Percentiles rank a stretch among this genome's conserved stretches.
Conservation (phyloP, 2,797 vertebrate species). For the Sebastes paucispinis region DNA sequence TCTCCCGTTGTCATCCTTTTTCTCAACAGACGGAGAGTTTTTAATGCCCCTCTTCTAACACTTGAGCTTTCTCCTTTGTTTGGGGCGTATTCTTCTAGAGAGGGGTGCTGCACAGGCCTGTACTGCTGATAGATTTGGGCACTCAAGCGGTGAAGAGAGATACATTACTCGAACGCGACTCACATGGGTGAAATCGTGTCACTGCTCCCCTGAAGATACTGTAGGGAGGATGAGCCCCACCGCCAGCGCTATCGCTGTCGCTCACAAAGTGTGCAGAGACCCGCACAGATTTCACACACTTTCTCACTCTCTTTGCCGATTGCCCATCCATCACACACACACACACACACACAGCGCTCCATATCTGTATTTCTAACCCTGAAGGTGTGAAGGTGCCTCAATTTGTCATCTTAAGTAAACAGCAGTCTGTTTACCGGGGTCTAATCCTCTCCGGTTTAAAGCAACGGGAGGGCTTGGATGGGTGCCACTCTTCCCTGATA, state of each 20-base stretch:
- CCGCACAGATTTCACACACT: constrained; percentile 29
- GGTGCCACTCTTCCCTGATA: constrained; percentile 25
- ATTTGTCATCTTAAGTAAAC: constrained; percentile 74
- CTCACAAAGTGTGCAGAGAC: constrained; percentile 28
- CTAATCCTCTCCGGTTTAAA: constrained; percentile 51
- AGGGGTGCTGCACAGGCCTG: constrained; percentile 9
- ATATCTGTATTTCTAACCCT: constrained; percentile 66
- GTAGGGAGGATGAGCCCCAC: constrained; percentile 21
- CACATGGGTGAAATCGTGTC: constrained; percentile 57
- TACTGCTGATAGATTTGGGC: constrained; percentile 49
- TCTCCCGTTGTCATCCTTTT: constrained; percentile 21
- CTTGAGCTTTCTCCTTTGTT: constrained; percentile 39
- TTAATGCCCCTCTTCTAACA: constrained; percentile 7
- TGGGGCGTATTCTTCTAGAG: constrained; percentile 14
- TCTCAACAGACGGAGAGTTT: constrained; percentile 25
- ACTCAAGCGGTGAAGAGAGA: constrained; percentile 52
- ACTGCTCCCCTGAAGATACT: constrained; percentile 34
- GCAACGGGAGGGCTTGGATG: constrained; percentile 23
- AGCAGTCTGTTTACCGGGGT: constrained; percentile 66
- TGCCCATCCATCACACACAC: constrained; percentile 52
- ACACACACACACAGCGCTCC: constrained; percentile 54
- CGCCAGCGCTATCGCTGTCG: constrained; percentile 7
- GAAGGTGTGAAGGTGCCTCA: constrained; percentile 63
- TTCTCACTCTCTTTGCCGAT: constrained; percentile 40
- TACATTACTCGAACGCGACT: constrained; percentile 49